These are phyloP conservation scores for Eupithecia subumbrata DNA, from an alignment of 2,888 invertebrate species.

Conservation along the genomic window DNA sequence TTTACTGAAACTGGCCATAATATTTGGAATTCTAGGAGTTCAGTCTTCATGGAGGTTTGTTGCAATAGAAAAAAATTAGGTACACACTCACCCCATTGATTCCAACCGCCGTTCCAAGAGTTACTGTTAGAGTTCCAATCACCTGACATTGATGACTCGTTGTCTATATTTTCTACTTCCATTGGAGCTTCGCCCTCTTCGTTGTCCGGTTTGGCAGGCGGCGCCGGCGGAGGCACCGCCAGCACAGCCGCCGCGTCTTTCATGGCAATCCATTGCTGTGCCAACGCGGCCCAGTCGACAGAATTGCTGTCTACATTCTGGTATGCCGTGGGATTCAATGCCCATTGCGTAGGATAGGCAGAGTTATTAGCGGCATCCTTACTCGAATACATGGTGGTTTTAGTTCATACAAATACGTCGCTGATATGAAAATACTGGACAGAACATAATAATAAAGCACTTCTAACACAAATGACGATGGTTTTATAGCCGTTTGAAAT, in stretches of 20 bases:
- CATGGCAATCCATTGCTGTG: constrained; percentile 99
- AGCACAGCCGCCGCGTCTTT: constrained; percentile 88
- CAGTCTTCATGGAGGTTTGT: neutral
- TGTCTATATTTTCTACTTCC: constrained; percentile 91
- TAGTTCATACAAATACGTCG: constrained; percentile 39
- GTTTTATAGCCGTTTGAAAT: neutral
- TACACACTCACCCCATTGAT: constrained; percentile 73
- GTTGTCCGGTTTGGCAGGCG: constrained; percentile 76
- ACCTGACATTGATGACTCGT: constrained; percentile 67
- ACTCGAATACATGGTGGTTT: constrained; percentile 81
- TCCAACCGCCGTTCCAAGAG: constrained; percentile 73
- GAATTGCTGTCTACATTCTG: constrained; percentile 92
- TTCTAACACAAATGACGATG: neutral
- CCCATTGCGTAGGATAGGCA: constrained; percentile 90
- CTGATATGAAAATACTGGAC: constrained; percentile 14
- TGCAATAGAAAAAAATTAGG: neutral
- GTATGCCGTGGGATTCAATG: constrained; percentile 91
- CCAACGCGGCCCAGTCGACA: constrained; percentile 98
- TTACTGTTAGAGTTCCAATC: constrained; percentile 40
- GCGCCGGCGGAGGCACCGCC: constrained; percentile 83
- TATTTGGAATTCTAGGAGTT: neutral
- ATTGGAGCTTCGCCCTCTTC: constrained; percentile 94
- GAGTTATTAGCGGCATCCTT: constrained; percentile 86
- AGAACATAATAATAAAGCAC: constrained; percentile 28
- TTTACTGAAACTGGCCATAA: neutral